These are phyloP conservation scores for Hemicentrotus pulcherrimus DNA, from an alignment of 35 echinoderm and acorn worm species.

Conservation along the genomic window DNA sequence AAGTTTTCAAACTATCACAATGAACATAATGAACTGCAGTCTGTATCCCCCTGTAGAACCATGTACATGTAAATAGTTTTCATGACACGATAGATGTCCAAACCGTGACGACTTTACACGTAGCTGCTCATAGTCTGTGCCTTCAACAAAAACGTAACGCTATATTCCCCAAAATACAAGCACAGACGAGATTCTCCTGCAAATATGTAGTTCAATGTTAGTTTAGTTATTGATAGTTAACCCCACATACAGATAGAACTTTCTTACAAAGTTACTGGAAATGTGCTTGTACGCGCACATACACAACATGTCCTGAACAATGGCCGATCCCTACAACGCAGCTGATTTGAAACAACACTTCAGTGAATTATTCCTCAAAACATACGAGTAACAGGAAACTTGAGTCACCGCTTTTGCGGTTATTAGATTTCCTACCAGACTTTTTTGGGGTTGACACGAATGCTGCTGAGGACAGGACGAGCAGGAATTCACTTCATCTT, in stretches of 20 bases:
- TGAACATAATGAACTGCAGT: neutral
- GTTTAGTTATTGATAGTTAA: too few species aligned
- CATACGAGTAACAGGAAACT: neutral
- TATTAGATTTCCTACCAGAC: constrained; percentile 10
- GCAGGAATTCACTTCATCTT: neutral
- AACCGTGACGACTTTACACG: neutral
- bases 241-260: neutral
- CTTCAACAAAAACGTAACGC: neutral
- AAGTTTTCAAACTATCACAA: neutral
- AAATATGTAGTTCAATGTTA: neutral
- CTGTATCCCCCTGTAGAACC: neutral
- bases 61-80: too few species aligned
- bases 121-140: neutral
- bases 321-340: neutral
- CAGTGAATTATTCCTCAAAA: neutral
- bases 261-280: neutral
- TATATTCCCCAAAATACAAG: neutral
- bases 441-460: neutral
- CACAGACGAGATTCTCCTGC: neutral
- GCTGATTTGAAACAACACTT: neutral
- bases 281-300: neutral
- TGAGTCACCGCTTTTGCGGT: neutral
- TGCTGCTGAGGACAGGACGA: neutral
- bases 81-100: too few species aligned
- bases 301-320: neutral